A percentile compares a stretch with the other conserved stretches of the same genome.
phyloP scores from a whole-genome alignment of 2,797 vertebrate species.

The Urophycis tenuis region DNA sequence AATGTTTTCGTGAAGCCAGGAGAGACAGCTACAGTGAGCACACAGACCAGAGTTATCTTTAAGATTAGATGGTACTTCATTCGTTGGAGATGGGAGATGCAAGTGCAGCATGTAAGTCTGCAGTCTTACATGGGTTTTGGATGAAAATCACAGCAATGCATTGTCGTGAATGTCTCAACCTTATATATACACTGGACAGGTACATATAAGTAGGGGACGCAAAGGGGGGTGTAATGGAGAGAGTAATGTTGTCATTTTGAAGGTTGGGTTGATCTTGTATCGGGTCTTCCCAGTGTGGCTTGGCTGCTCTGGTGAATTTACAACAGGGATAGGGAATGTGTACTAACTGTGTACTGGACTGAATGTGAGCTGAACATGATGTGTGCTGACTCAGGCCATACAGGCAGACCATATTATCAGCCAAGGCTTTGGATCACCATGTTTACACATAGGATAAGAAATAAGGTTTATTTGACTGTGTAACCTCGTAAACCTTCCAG shows the following conservation, averaged over 20 bases:
- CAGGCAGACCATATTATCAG: background rate
- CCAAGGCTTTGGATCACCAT: background rate
- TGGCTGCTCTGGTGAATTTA: background rate
- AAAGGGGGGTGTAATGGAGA: conserved; percentile 38
- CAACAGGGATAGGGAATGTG: background rate
- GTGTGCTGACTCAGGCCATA: background rate
- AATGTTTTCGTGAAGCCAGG: background rate
- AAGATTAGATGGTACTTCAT: background rate
- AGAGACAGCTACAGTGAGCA: background rate
- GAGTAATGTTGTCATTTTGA: conserved; percentile 11
- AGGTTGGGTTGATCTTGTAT: conserved; percentile 12
- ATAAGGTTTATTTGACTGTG: background rate
- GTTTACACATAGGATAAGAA: background rate
- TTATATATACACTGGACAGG: conserved; percentile 38
- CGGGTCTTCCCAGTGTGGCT: background rate
- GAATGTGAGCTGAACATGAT: background rate
- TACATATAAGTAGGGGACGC: conserved; percentile 38
- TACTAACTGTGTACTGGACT: background rate
- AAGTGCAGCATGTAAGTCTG: background rate
- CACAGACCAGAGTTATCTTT: background rate
- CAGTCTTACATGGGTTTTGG: background rate
- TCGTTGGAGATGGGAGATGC: background rate
- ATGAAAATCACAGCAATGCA: conserved; percentile 11
- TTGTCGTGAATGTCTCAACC: conserved; percentile 36
- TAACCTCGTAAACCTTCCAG: background rate